Conservation (phyloP, 2,888 invertebrate species). For the Pristionchus entomophagus region DNA sequence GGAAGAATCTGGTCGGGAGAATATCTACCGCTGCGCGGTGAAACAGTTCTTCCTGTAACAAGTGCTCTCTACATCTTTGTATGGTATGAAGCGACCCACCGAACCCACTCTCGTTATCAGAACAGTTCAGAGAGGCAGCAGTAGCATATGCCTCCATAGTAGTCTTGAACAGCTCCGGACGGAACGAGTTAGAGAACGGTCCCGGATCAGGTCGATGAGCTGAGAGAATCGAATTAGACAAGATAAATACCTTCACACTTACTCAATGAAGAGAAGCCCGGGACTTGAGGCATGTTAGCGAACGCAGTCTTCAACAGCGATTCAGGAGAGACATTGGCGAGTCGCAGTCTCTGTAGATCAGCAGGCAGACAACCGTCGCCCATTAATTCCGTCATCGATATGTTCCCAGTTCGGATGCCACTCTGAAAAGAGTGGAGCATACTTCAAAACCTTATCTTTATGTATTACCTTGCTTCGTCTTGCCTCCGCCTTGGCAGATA, state of each 20-base stretch:
- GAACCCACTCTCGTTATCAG: conserved; percentile 24
- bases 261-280: conserved; percentile 48
- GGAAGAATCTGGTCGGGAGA: conserved; percentile 47
- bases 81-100: too few species aligned
- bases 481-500: conserved; percentile 13
- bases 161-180: conserved; percentile 48
- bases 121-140: conserved; percentile 31
- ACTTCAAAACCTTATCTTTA: too few species aligned
- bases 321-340: conserved; percentile 25
- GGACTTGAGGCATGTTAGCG: conserved; percentile 44
- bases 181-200: conserved; percentile 47
- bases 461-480: conserved; percentile 36
- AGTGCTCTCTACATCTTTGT: too few species aligned
- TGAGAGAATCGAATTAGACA: not conserved
- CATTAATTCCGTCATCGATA: conserved; percentile 47
- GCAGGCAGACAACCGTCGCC: not conserved
- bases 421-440: not conserved
- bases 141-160: conserved; percentile 49
- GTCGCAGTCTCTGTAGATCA: conserved; percentile 35
- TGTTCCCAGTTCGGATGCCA: conserved; percentile 45
- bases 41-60: not conserved
- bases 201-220: conserved; percentile 48
- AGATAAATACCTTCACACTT: not conserved
- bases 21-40: conserved; percentile 1
- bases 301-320: conserved; percentile 39